These are phyloP conservation scores for Drosophila kanapiae DNA, from an alignment of 1,140 invertebrate genomes.

Conservation along the genomic window DNA sequence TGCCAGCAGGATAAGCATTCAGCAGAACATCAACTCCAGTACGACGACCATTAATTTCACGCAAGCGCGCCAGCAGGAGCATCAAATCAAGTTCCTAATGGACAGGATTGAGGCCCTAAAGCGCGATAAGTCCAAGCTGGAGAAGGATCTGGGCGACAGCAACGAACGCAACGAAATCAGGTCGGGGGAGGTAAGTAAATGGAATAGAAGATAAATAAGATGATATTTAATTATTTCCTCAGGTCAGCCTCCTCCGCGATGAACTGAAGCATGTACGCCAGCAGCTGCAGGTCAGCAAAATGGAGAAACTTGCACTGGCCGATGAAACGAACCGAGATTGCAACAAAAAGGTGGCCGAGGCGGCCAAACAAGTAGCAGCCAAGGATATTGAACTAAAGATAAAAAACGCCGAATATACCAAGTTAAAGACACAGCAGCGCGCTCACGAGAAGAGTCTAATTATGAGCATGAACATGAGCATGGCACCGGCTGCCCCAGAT, in stretches of 20 bases:
- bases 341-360: conserved; percentile 63
- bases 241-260: conserved; percentile 72
- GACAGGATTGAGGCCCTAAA: conserved; percentile 70
- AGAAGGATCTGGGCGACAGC: conserved; percentile 59
- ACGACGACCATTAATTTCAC: conserved; percentile 30
- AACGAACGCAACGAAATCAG: conserved; percentile 62
- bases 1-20: conserved; percentile 7
- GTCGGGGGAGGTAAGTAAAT: conserved; percentile 60
- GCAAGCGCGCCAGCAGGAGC: conserved; percentile 68
- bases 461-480: conserved; percentile 5
- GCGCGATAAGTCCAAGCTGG: conserved; percentile 71
- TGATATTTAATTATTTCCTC: background rate
- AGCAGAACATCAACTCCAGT: conserved; percentile 1
- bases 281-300: conserved; percentile 68
- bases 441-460: conserved; percentile 23
- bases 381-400: conserved; percentile 69
- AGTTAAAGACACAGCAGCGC: conserved; percentile 45
- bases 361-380: conserved; percentile 56
- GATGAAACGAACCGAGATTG: conserved; percentile 62
- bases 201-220: background rate
- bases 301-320: conserved; percentile 66
- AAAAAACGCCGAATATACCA: conserved; percentile 45
- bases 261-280: conserved; percentile 71
- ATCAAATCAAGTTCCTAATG: conserved; percentile 75
- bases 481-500: background rate